Conservation (phyloP, 2,797 vertebrate species). For the Syngnathus acus region DNA sequence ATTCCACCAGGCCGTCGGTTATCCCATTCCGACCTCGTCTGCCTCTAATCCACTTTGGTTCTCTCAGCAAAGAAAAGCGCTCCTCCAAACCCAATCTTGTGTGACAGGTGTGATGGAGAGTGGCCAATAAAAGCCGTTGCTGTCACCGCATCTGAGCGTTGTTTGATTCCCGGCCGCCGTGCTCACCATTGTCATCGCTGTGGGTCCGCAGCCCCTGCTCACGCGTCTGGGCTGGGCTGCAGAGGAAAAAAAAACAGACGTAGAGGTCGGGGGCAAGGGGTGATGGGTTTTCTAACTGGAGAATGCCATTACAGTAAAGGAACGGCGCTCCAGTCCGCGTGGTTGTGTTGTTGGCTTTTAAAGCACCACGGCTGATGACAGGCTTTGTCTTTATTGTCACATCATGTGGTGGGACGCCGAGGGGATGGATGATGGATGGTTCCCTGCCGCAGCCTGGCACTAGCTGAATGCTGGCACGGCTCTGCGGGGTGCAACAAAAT, state of each 20-base stretch:
- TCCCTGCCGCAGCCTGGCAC: conserved; percentile 32
- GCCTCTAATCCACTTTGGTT: conserved; percentile 63
- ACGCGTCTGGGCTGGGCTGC: conserved; percentile 6
- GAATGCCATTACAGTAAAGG: conserved; percentile 38
- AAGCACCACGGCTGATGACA: conserved; percentile 43
- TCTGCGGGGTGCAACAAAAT: conserved; percentile 42
- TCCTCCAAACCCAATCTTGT: conserved; percentile 63
- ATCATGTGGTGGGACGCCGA: conserved; percentile 51
- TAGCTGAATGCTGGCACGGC: conserved; percentile 30
- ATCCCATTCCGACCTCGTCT: conserved; percentile 56
- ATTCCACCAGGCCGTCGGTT: conserved; percentile 42
- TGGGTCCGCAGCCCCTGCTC: conserved; percentile 50
- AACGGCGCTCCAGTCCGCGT: conserved; percentile 23
- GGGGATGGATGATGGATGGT: conserved; percentile 60
- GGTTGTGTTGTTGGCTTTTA: conserved; percentile 39
- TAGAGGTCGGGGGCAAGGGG: conserved; percentile 32
- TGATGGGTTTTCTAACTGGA: conserved; percentile 28
- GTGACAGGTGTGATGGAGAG: conserved; percentile 69
- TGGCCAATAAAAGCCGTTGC: conserved; percentile 61
- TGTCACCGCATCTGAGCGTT: conserved; percentile 33
- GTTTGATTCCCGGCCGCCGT: conserved; percentile 61
- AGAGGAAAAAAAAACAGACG: conserved; percentile 32
- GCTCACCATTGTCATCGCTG: conserved; percentile 49
- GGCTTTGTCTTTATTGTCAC: conserved; percentile 60
- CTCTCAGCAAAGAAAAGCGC: conserved; percentile 61